phyloP scores from a whole-genome alignment of 2,797 vertebrate genomes.

The Prionace glauca region DNA sequence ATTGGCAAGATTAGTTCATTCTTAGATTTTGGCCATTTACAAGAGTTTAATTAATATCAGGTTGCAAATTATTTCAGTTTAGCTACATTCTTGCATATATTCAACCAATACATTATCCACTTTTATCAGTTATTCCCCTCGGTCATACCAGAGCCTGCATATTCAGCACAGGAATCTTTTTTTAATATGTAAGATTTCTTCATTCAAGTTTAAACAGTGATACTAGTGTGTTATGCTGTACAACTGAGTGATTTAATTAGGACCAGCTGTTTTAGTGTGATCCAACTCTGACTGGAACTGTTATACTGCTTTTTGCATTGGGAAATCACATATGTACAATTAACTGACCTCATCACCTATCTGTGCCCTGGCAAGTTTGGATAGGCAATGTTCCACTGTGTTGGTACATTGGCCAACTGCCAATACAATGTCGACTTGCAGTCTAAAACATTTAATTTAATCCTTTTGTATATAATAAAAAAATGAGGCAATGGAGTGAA shows the following conservation, averaged over 20 bases:
- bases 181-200: neutral
- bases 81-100: neutral
- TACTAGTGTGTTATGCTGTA: slow-evolving; percentile 16
- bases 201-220: slow-evolving; percentile 15
- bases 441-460: slow-evolving; percentile 12
- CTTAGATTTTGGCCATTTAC: neutral
- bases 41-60: neutral
- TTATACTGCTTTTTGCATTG: neutral
- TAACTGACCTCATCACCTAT: slow-evolving; percentile 36
- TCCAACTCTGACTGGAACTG: slow-evolving; percentile 16
- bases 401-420: neutral
- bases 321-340: slow-evolving; percentile 26
- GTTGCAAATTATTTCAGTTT: neutral
- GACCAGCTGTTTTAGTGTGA: slow-evolving; percentile 7
- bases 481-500: neutral
- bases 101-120: neutral
- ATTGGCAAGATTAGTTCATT: neutral
- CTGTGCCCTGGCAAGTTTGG: neutral
- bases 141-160: neutral
- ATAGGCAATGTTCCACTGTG: neutral
- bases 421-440: neutral
- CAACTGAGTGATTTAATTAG: slow-evolving; percentile 22
- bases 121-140: neutral
- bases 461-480: slow-evolving; percentile 6
- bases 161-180: neutral